Conservation (phyloP, 2,113 vertebrate genomes). For the Cololabis saira region DNA sequence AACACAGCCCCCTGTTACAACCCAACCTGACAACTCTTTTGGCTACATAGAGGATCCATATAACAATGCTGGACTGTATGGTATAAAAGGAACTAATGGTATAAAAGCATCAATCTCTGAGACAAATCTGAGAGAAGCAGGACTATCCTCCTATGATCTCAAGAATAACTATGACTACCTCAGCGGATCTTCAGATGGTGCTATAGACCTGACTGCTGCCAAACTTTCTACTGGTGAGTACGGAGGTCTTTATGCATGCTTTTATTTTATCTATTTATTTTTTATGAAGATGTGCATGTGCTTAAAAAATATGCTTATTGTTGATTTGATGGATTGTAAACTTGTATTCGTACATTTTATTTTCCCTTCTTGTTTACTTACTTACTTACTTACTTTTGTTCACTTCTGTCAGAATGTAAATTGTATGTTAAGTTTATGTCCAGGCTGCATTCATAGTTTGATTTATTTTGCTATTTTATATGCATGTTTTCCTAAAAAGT, state of each 20-base stretch:
- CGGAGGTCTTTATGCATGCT: slow-evolving; percentile 54
- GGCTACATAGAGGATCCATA: slow-evolving; percentile 90
- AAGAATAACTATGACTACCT: slow-evolving; percentile 90
- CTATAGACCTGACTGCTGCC: slow-evolving; percentile 95
- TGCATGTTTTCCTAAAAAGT: slow-evolving; percentile 47
- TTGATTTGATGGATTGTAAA: slow-evolving; percentile 36
- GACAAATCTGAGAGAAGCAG: slow-evolving; percentile 88
- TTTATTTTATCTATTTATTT: slow-evolving; percentile 1
- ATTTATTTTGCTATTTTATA: slow-evolving; percentile 12
- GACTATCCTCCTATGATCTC: slow-evolving; percentile 88
- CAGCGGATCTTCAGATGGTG: slow-evolving; percentile 85
- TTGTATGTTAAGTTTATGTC: slow-evolving; percentile 9
- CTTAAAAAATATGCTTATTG: slow-evolving; percentile 66
- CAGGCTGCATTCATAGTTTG: background rate
- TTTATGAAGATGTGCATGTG: slow-evolving; percentile 18
- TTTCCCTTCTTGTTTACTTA: slow-evolving; percentile 72
- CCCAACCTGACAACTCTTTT: slow-evolving; percentile 90
- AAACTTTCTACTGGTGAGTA: slow-evolving; percentile 94
- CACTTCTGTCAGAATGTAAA: slow-evolving; percentile 1
- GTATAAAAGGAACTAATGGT: slow-evolving; percentile 86
- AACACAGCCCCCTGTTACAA: slow-evolving; percentile 86
- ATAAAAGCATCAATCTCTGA: slow-evolving; percentile 92
- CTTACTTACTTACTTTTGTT: too few species aligned
- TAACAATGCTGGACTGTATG: slow-evolving; percentile 83
- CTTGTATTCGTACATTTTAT: slow-evolving; percentile 24